Base-by-base conservation (phyloP, 2,888 invertebrate species). In the Ophioninae sp. region DNA sequence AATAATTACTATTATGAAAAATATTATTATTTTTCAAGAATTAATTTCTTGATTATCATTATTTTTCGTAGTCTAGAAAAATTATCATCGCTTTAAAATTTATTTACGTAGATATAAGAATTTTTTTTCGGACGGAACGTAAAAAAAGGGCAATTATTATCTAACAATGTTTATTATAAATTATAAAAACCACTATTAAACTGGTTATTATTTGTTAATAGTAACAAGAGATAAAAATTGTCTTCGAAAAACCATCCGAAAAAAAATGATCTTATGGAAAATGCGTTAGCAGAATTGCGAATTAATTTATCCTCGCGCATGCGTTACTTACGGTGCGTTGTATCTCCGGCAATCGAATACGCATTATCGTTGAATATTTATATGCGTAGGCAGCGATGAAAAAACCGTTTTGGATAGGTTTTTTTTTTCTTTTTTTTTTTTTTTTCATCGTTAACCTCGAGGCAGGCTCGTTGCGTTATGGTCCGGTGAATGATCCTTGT, bases 401-500 rank as follows among this genome's bases (percentile, higher is more conserved):
- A 86, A 86, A 77, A 81, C 84, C 68, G 79, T 85, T 86, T 86
- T 82, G 81, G 81, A 81, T 84, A 80, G n/a, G n/a, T 73, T 65
- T 73, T 59, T 41, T 41, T n/a, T n/a, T 41, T 30, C 44, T 37
- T n/a, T 78, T n/a, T 62, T 65, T 68, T 67, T 76, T 79, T 83
- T 74, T 84, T 82, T 80, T 79, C 64, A 70, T 65, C 77, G 69
- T 68, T 84, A 85, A 87, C 86, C 83, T 87, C 86, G 86, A 83
- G 83, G 50, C 77, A 79, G 82, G 78, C 81, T 80, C 84, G 83
- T 79, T 83, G 85, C 85, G 87, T 87, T 87, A 81, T 86, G 87
- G 83, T 87, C 83, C 86, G 86, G 85, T 86, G 86, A 86, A 85
- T 85, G 87, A 86, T 87, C 85, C 86, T 87, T 87, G 86, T 86